phyloP scores from a whole-genome alignment of 2,113 vertebrate species.

The Phasianus colchicus region DNA sequence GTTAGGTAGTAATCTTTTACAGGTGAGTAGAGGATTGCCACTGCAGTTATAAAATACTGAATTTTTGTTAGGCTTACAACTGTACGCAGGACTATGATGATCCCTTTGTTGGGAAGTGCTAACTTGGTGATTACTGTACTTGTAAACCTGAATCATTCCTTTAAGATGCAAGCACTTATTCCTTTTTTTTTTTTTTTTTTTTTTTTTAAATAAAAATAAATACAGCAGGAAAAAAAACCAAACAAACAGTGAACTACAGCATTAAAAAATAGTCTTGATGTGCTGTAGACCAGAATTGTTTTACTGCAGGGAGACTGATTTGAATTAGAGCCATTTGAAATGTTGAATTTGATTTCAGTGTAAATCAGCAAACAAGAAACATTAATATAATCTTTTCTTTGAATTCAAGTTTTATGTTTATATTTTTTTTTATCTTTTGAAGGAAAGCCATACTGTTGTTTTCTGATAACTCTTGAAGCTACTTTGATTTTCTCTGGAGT shows the following conservation, averaged over 20 bases:
- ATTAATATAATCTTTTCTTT: too few species aligned
- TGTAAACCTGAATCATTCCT: background rate
- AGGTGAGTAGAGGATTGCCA: background rate
- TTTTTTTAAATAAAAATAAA: background rate
- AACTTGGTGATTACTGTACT: background rate
- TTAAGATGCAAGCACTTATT: background rate
- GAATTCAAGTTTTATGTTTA: background rate
- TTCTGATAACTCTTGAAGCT: background rate
- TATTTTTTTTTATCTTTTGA: background rate
- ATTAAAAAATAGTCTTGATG: background rate
- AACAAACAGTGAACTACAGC: background rate
- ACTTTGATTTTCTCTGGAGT: background rate
- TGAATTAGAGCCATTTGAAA: background rate
- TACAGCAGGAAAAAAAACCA: background rate
- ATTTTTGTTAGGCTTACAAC: background rate
- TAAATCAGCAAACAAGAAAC: background rate
- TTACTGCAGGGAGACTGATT: background rate
- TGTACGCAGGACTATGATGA: background rate
- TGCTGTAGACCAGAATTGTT: background rate
- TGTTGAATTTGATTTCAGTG: background rate
- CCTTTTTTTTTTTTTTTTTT: too few species aligned
- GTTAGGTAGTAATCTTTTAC: background rate
- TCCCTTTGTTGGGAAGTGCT: background rate
- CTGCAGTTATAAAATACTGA: background rate
- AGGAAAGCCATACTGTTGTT: background rate